Evolutionary conservation across 1,140 invertebrate species (phyloP).

Genomic region (Caligus rogercresseyi): DNA sequence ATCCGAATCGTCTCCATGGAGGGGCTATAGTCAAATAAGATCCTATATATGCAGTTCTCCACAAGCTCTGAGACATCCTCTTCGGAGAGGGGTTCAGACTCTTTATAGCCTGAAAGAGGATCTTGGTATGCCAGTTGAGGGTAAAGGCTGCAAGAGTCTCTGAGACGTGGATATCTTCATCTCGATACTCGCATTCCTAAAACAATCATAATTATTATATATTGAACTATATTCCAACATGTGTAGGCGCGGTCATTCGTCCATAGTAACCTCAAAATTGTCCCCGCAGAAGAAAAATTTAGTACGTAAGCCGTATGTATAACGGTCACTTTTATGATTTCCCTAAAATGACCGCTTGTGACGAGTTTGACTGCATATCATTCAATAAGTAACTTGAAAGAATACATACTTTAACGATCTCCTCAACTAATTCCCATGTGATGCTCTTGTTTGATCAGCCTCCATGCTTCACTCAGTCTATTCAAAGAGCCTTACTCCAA

Average conservation of each 20-base stretch:
- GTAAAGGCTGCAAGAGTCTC: background rate
- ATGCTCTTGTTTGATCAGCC: no score
- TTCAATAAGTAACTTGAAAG: background rate
- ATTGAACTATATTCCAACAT: no score
- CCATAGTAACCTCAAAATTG: no score
- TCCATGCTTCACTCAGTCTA: no score
- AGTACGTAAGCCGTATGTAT: no score
- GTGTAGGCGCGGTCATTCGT: no score
- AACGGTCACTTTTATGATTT: no score
- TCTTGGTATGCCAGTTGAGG: background rate
- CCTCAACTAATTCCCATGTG: background rate
- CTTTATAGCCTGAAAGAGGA: background rate
- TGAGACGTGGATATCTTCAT: background rate
- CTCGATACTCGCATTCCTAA: background rate
- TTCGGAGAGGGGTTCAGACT: background rate
- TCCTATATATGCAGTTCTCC: background rate
- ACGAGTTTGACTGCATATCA: no score
- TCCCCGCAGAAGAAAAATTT: no score
- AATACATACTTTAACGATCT: background rate
- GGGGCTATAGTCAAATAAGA: background rate
- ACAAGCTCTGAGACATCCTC: background rate
- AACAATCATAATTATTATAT: background rate
- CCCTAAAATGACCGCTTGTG: no score
- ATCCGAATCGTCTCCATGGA: background rate
- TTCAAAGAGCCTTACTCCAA: no score